These are phyloP conservation scores for Dicrostonyx torquatus DNA, from an alignment of 2,797 vertebrate species.

Conservation along the genomic window DNA sequence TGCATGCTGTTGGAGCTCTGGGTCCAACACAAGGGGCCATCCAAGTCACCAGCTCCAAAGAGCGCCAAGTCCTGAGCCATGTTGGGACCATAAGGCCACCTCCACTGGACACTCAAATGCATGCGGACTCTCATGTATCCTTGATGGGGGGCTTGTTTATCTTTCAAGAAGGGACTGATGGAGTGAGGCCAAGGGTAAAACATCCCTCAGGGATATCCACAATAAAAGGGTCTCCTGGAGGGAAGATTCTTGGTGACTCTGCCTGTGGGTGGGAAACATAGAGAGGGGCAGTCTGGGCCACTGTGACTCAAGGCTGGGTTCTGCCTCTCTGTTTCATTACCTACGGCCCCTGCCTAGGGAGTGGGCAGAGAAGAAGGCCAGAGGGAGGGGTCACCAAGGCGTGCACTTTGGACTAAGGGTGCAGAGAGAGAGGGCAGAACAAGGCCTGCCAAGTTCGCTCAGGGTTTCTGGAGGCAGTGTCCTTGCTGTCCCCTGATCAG, in stretches of 20 bases:
- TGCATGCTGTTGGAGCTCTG: slow-evolving; percentile 66
- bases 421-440: neutral
- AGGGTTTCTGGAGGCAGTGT: too few relatives aligned
- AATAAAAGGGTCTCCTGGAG: neutral
- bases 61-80: slow-evolving; percentile 52
- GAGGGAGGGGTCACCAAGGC: neutral
- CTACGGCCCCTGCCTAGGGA: neutral
- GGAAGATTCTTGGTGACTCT: neutral
- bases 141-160: neutral
- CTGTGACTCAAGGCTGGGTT: neutral
- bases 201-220: neutral
- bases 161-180: too few relatives aligned
- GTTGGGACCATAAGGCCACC: slow-evolving; percentile 18
- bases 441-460: neutral
- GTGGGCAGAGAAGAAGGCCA: neutral
- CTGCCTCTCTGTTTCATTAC: neutral
- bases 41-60: slow-evolving; percentile 62
- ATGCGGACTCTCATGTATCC: neutral
- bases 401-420: neutral
- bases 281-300: neutral
- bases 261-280: neutral
- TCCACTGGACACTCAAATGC: neutral
- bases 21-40: slow-evolving; percentile 56
- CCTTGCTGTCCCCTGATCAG: neutral
- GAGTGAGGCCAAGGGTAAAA: neutral